A percentile compares a stretch with the other conserved stretches of the same genome.
Conservation (phyloP, 2,888 invertebrate genomes). For the Lottia gigantea region DNA sequence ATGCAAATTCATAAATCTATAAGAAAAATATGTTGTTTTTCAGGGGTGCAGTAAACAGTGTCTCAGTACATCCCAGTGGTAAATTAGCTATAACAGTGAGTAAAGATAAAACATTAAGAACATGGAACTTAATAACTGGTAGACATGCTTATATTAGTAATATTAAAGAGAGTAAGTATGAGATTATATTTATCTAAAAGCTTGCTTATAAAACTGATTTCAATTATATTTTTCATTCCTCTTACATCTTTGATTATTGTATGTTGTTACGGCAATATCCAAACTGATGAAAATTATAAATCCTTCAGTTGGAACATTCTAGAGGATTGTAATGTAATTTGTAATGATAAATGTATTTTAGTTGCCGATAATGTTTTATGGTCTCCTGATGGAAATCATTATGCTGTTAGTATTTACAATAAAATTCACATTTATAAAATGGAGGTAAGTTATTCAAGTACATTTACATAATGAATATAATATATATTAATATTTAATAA, state of each 20-base stretch:
- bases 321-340: too few species aligned
- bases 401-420: constrained; percentile 80
- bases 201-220: too few species aligned
- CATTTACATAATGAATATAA: too few species aligned
- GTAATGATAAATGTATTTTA: constrained; percentile 32
- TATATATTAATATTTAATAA: too few species aligned
- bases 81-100: constrained; percentile 89
- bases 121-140: constrained; percentile 95
- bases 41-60: constrained; percentile 73
- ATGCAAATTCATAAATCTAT: too few species aligned
- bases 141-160: constrained; percentile 91
- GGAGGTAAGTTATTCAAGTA: constrained; percentile 58
- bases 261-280: too few species aligned
- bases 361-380: constrained; percentile 73
- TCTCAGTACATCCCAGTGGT: constrained; percentile 89
- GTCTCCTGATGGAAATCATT: constrained; percentile 82
- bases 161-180: constrained; percentile 74
- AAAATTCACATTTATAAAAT: constrained; percentile 85
- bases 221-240: too few species aligned
- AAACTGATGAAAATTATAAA: too few species aligned
- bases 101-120: constrained; percentile 81
- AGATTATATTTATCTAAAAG: too few species aligned
- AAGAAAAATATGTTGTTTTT: too few species aligned
- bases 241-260: too few species aligned
- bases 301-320: too few species aligned